phyloP scores from a whole-genome alignment of 2,888 invertebrate genomes.

The Mythimna pallens region DNA sequence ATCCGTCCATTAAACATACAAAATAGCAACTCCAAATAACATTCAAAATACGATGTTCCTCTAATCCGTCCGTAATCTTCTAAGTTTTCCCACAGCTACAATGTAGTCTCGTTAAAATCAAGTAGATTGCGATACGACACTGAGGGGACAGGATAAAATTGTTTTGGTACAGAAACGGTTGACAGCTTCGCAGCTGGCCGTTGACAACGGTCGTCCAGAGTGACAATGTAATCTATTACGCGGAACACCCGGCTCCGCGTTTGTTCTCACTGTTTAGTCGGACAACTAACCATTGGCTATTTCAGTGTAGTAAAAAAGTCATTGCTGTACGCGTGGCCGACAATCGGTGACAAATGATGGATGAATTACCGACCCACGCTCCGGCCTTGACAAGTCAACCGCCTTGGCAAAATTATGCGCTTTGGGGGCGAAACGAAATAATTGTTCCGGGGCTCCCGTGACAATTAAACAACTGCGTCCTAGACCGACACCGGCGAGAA shows the following conservation, averaged over 20 bases:
- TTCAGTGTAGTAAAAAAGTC: slow-evolving; percentile 62
- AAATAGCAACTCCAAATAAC: slow-evolving; percentile 17
- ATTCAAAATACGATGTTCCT: slow-evolving; percentile 31
- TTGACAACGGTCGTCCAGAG: slow-evolving; percentile 79
- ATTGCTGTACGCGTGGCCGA: slow-evolving; percentile 37
- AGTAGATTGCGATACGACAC: slow-evolving; percentile 68
- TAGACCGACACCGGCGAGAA: slow-evolving; percentile 2
- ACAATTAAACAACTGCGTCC: slow-evolving; percentile 49
- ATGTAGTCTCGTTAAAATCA: slow-evolving; percentile 66
- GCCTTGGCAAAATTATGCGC: slow-evolving; percentile 48
- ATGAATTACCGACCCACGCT: slow-evolving; percentile 45
- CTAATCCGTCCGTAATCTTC: slow-evolving; percentile 53
- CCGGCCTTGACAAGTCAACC: slow-evolving; percentile 34
- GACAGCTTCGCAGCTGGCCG: slow-evolving; percentile 78
- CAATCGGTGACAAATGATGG: slow-evolving; percentile 57
- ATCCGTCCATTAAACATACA: background rate
- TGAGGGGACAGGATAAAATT: slow-evolving; percentile 66
- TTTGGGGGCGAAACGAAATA: slow-evolving; percentile 35
- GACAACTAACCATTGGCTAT: slow-evolving; percentile 62
- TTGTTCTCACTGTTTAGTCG: slow-evolving; percentile 58
- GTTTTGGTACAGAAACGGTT: slow-evolving; percentile 66
- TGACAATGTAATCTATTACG: slow-evolving; percentile 84
- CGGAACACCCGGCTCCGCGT: slow-evolving; percentile 60
- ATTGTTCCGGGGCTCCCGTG: slow-evolving; percentile 50
- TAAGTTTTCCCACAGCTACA: slow-evolving; percentile 54